phyloP scores from a whole-genome alignment of 2,113 vertebrate genomes.

The Sprattus sprattus region DNA sequence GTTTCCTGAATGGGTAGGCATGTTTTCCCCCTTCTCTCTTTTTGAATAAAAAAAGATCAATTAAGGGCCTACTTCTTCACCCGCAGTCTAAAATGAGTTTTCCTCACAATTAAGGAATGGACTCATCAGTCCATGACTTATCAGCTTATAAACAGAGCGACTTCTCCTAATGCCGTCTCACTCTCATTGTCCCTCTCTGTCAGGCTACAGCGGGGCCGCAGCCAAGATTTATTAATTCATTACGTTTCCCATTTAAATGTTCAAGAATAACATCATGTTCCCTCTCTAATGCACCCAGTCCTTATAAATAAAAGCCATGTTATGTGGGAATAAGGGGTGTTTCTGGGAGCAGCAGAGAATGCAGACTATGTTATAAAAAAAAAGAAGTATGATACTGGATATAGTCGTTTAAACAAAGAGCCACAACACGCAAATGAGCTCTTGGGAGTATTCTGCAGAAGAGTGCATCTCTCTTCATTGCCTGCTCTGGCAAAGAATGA shows the following conservation, averaged over 20 bases:
- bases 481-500: conserved; percentile 26
- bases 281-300: conserved; percentile 54
- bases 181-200: conserved; percentile 66
- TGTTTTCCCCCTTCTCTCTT: conserved; percentile 36
- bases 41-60: conserved; percentile 71
- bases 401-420: conserved; percentile 43
- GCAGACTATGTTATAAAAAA: not conserved
- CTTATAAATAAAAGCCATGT: conserved; percentile 68
- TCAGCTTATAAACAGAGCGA: conserved; percentile 74
- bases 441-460: conserved; percentile 27
- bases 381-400: conserved; percentile 45
- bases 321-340: conserved; percentile 49
- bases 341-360: conserved; percentile 29
- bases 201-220: conserved; percentile 60
- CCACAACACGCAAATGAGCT: conserved; percentile 47
- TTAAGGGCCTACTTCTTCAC: conserved; percentile 73
- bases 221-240: conserved; percentile 78
- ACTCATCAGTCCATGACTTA: conserved; percentile 79
- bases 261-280: conserved; percentile 68
- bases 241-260: conserved; percentile 71
- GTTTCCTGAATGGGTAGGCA: conserved; percentile 56
- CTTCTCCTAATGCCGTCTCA: conserved; percentile 66
- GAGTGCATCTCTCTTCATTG: conserved; percentile 32
- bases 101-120: conserved; percentile 73
- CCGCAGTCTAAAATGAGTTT: conserved; percentile 71